These are phyloP conservation scores for Cetonia aurata DNA, from an alignment of 2,888 invertebrate species.

Conservation along the genomic window DNA sequence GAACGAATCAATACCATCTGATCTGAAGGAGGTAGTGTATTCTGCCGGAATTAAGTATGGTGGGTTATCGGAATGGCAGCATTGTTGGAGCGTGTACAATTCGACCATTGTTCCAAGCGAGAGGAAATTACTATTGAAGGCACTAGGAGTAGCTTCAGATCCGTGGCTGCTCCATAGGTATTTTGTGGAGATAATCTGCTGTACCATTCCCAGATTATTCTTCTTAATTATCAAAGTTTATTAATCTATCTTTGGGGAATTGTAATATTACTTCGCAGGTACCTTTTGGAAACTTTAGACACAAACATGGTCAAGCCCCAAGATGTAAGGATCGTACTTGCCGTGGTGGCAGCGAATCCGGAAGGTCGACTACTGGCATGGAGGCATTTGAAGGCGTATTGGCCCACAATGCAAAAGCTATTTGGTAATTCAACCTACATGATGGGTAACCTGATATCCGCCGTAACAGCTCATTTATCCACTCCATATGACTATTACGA, in stretches of 20 bases:
- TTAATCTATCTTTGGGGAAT: background rate
- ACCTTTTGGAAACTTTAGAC: slow-evolving; percentile 80
- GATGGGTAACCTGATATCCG: slow-evolving; percentile 74
- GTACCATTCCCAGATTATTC: slow-evolving; percentile 7
- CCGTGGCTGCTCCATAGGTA: slow-evolving; percentile 86
- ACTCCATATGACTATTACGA: slow-evolving; percentile 82
- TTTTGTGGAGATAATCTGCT: background rate
- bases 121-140: slow-evolving; percentile 76
- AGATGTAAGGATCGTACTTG: slow-evolving; percentile 79
- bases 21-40: slow-evolving; percentile 80
- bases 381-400: slow-evolving; percentile 80
- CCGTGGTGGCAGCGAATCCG: slow-evolving; percentile 79
- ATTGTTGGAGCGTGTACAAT: slow-evolving; percentile 80
- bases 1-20: slow-evolving; percentile 76
- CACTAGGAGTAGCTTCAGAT: slow-evolving; percentile 79
- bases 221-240: slow-evolving; percentile 1
- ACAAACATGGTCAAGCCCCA: slow-evolving; percentile 77
- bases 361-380: slow-evolving; percentile 79
- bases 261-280: slow-evolving; percentile 66
- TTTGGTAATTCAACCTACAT: slow-evolving; percentile 76
- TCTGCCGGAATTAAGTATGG: slow-evolving; percentile 78
- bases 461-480: slow-evolving; percentile 76
- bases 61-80: slow-evolving; percentile 80
- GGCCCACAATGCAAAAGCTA: slow-evolving; percentile 73
- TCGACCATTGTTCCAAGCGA: slow-evolving; percentile 78